Conservation (phyloP, 1,140 invertebrate species). For the Pissodes strobi region DNA sequence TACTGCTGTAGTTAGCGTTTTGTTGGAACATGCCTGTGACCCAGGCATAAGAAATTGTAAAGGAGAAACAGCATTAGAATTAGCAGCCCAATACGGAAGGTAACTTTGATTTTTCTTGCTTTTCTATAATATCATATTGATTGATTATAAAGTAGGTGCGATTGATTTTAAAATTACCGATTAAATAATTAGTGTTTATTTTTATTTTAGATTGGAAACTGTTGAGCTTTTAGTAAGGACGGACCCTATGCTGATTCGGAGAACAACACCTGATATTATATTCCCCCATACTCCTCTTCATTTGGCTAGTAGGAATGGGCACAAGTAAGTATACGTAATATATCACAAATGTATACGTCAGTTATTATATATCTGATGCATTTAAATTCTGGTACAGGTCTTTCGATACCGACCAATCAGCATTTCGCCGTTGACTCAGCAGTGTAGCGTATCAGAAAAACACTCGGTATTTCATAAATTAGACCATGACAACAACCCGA, state of each 20-base stretch:
- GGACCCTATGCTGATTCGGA: constrained; percentile 76
- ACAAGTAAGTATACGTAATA: constrained; percentile 74
- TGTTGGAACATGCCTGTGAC: constrained; percentile 87
- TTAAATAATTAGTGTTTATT: background rate
- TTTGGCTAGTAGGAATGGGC: constrained; percentile 91
- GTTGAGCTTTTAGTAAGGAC: constrained; percentile 83
- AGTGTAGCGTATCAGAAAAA: no score
- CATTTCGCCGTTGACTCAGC: no score
- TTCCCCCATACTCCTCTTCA: constrained; percentile 90
- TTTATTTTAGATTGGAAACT: constrained; percentile 74
- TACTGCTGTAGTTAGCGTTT: constrained; percentile 81
- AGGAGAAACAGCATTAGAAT: constrained; percentile 90
- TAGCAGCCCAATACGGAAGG: constrained; percentile 91
- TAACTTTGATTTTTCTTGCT: constrained; percentile 46
- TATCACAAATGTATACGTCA: no score
- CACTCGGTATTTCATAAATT: no score
- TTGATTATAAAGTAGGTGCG: no score
- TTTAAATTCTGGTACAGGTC: no score
- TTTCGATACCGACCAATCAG: no score
- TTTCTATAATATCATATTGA: no score
- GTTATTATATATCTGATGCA: no score
- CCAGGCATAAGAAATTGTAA: constrained; percentile 85
- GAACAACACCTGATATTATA: constrained; percentile 63
- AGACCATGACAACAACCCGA: no score
- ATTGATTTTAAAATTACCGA: background rate